These are phyloP conservation scores for Lasioglossum marginatum DNA, from an alignment of 2,888 invertebrate genomes.

Conservation along the genomic window DNA sequence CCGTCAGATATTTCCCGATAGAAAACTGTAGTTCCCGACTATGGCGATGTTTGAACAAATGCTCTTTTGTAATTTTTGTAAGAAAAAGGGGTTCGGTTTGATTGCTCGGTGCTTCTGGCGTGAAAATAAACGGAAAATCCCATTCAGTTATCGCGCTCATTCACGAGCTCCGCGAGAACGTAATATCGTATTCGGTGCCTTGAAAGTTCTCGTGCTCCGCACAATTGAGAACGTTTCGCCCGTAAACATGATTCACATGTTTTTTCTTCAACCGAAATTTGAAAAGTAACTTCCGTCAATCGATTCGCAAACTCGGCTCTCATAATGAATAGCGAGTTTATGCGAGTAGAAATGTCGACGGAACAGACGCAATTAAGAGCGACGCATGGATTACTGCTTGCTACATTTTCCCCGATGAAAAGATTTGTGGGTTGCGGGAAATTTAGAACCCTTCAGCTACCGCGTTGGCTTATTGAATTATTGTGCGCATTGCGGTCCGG, in stretches of 20 bases:
- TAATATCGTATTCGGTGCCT: background rate
- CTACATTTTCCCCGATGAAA: conserved; percentile 38
- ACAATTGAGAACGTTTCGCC: background rate
- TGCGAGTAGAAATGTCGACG: background rate
- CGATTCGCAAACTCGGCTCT: background rate
- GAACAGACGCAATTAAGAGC: background rate
- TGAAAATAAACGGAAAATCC: background rate
- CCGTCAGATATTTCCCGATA: background rate
- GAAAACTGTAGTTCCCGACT: background rate
- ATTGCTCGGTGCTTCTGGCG: background rate
- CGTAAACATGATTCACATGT: background rate
- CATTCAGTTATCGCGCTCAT: background rate
- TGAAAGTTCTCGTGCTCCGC: background rate
- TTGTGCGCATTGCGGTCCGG: conserved; percentile 26
- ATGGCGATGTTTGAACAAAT: background rate
- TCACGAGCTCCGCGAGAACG: background rate
- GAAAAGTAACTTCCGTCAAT: background rate
- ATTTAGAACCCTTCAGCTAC: conserved; percentile 32
- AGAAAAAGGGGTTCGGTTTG: background rate
- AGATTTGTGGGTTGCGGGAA: conserved; percentile 44
- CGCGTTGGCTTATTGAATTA: conserved; percentile 49
- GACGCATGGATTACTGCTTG: conserved; percentile 28
- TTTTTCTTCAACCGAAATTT: background rate
- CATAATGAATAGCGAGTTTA: background rate
- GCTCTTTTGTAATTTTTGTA: background rate